Percentiles rank a stretch among this genome's conserved stretches.
Conservation (phyloP, 2,888 invertebrate species). For the Calliopum simillimum region DNA sequence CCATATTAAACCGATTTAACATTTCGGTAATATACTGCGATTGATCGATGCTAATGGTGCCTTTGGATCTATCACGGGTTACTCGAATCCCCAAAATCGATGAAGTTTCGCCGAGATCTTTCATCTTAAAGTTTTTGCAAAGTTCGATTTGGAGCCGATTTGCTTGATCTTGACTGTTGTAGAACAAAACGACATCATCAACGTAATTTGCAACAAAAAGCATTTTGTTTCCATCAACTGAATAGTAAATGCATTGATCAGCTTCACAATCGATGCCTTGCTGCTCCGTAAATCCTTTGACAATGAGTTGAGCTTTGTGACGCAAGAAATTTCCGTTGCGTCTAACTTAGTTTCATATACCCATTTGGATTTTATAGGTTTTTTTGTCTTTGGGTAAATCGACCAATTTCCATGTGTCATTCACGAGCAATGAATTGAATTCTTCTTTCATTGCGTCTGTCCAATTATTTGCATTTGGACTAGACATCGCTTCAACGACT, state of each 20-base stretch:
- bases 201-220: slow-evolving; percentile 9
- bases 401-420: slow-evolving; percentile 37
- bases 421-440: slow-evolving; percentile 30
- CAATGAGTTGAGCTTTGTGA: slow-evolving; percentile 15
- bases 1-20: slow-evolving; percentile 38
- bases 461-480: slow-evolving; percentile 33
- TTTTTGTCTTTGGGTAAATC: slow-evolving; percentile 30
- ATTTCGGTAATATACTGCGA: slow-evolving; percentile 33
- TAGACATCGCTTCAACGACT: slow-evolving; percentile 31
- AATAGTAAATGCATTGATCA: slow-evolving; percentile 13
- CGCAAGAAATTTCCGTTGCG: neutral
- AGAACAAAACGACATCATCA: slow-evolving; percentile 35
- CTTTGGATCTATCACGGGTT: neutral
- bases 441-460: slow-evolving; percentile 28
- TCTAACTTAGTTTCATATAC: slow-evolving; percentile 9
- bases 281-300: slow-evolving; percentile 20
- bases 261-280: slow-evolving; percentile 22
- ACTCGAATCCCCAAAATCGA: slow-evolving; percentile 27
- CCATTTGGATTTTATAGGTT: slow-evolving; percentile 31
- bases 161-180: neutral
- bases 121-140: slow-evolving; percentile 8
- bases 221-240: neutral
- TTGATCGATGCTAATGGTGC: slow-evolving; percentile 25
- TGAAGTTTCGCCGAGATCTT: slow-evolving; percentile 7
- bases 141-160: neutral